Conservation (phyloP, 2,113 vertebrate genomes). For the Todiramphus chloris region DNA sequence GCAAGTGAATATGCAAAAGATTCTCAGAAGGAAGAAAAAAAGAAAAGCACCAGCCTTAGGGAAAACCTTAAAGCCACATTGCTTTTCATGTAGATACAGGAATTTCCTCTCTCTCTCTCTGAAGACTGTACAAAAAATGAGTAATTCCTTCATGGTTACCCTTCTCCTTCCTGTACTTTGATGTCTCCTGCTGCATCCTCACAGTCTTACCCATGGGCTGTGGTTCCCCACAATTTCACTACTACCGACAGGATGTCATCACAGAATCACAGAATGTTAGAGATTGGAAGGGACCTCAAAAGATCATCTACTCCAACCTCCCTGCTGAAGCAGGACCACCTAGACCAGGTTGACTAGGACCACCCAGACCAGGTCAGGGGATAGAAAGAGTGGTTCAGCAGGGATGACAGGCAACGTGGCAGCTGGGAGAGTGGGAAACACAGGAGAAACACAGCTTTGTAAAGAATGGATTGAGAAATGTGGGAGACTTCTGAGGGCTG, state of each 20-base stretch:
- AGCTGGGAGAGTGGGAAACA: not conserved
- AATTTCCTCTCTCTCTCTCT: not conserved
- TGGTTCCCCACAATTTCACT: not conserved
- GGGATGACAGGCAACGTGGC: rapidly evolving
- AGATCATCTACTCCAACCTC: too few species aligned
- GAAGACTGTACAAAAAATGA: not conserved
- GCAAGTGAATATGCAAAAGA: rapidly evolving
- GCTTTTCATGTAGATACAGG: not conserved
- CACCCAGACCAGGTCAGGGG: too few species aligned
- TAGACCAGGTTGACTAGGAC: too few species aligned
- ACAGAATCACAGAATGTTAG: too few species aligned
- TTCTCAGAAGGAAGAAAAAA: not conserved
- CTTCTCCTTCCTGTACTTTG: not conserved
- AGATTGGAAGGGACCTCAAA: too few species aligned
- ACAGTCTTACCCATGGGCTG: not conserved
- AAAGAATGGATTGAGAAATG: rapidly evolving
- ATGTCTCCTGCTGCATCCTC: not conserved
- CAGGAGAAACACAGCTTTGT: not conserved
- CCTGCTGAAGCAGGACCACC: too few species aligned
- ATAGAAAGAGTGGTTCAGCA: not conserved
- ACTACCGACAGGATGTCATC: not conserved
- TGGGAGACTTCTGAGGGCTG: rapidly evolving
- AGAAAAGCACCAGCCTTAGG: not conserved
- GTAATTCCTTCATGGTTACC: not conserved
- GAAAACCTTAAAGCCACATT: not conserved